Conservation (phyloP, 2,113 vertebrate species). For the Ceyx margarethae region DNA sequence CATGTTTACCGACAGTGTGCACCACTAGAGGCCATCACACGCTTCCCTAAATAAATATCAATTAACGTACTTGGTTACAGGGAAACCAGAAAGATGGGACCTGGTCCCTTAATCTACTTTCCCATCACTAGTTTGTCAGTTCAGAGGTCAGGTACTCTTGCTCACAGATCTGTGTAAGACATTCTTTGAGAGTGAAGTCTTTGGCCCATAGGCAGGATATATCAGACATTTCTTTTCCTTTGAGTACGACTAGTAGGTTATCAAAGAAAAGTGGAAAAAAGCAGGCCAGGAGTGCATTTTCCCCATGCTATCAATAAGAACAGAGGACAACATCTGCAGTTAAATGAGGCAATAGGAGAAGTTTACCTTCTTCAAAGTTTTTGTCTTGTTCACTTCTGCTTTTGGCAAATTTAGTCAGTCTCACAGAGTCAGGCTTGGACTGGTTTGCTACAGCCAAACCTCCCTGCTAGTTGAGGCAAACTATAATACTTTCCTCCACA, state of each 20-base stretch:
- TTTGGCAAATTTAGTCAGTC: neutral
- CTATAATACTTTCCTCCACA: neutral
- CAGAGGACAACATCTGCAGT: neutral
- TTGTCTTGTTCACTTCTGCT: neutral
- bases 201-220: neutral
- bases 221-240: neutral
- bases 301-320: neutral
- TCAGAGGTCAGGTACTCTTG: neutral
- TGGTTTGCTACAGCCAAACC: neutral
- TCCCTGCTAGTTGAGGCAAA: neutral
- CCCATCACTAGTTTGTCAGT: neutral
- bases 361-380: neutral
- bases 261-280: neutral
- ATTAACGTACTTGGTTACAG: neutral
- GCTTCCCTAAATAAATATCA: conserved; percentile 39
- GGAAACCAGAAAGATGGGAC: neutral
- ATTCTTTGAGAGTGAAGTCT: neutral
- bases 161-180: neutral
- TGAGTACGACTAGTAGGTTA: neutral
- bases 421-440: neutral
- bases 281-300: neutral
- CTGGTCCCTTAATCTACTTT: neutral
- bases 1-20: neutral
- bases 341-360: neutral
- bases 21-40: conserved; percentile 35